Evolutionary conservation across 2,888 invertebrate species (phyloP), one percentile per base, ranked within the genome.

Genomic region (Pecten maximus): DNA sequence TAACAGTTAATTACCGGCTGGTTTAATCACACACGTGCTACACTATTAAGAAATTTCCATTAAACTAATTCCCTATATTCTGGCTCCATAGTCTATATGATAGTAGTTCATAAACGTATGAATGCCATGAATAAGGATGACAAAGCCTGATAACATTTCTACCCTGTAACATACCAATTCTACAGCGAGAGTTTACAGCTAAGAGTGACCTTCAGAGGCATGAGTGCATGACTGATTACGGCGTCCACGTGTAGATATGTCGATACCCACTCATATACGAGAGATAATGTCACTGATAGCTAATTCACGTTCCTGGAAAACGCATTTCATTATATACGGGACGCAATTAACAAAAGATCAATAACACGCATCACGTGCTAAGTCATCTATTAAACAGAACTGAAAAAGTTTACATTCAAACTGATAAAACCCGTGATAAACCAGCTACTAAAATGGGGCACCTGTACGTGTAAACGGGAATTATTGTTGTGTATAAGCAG

Each of bases 211-310:
- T 44, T 44, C 44, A 44, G 12, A 60, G 23, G 60, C 60, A 23
- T n/a, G n/a, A 23, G n/a, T 16, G 60, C 60, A 60, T 16, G 23
- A n/a, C 23, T n/a, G n/a, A 4, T 2, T 4, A 60, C 19, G 23
- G 8, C 60, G 23, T 60, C 0, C 60, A 6, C 23, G 60, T n/a
- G 60, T 60, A n/a, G 60, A 23, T 60, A 3, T n/a, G 8, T 60
- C 60, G 60, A 60, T 60, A 60, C 60, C n/a, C 60, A 60, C 60
- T 23, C 60, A n/a, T 60, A 60, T n/a, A 60, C 19, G 60, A 23
- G 44, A 44, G 44, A 44, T 44, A 44, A 44, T 44, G 6, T 10
- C 12, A 44, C 44, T 44, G 44, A 44, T 44, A 44, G 12, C 44
- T 44, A 44, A 44, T 44, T 44, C 44, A 44, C 44, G 44, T 44